Percentiles rank a stretch among this genome's conserved stretches.
These are phyloP conservation scores for Plagodis pulveraria DNA, from an alignment of 2,888 invertebrate genomes.

Conservation along the genomic window DNA sequence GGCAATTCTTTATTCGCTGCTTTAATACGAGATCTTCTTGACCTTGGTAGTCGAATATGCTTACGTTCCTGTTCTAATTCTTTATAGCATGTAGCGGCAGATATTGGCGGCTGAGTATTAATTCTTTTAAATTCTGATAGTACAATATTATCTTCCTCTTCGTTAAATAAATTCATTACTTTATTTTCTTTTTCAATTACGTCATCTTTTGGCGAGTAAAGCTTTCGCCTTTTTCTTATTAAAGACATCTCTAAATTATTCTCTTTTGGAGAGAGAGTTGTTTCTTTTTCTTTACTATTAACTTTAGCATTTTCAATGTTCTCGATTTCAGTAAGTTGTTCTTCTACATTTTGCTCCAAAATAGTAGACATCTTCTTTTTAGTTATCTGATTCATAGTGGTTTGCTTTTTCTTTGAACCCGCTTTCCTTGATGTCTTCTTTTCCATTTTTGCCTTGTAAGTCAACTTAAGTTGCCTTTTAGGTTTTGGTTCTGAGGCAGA, in stretches of 20 bases:
- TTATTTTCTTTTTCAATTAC: constrained; percentile 34
- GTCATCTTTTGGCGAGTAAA: constrained; percentile 70
- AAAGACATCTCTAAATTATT: constrained; percentile 6
- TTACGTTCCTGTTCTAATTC: constrained; percentile 64
- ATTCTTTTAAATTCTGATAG: constrained; percentile 41
- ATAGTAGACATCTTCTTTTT: constrained; percentile 52
- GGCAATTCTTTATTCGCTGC: constrained; percentile 22
- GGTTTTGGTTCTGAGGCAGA: constrained; percentile 12
- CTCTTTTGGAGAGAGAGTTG: background rate
- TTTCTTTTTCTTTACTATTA: constrained; percentile 16
- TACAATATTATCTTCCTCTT: constrained; percentile 37
- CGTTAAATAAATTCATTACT: constrained; percentile 8
- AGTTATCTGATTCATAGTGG: constrained; percentile 34
- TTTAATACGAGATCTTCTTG: constrained; percentile 17
- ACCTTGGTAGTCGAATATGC: constrained; percentile 43
- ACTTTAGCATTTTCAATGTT: constrained; percentile 7
- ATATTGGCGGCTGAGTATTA: constrained; percentile 42
- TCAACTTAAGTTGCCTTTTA: constrained; percentile 45
- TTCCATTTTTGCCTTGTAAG: constrained; percentile 34
- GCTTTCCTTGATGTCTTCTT: constrained; percentile 33
- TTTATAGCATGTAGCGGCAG: constrained; percentile 59
- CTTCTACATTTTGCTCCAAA: constrained; percentile 42
- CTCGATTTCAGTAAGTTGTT: constrained; percentile 12
- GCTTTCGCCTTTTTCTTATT: constrained; percentile 62
- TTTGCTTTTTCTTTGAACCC: constrained; percentile 33